A percentile compares a stretch with the other conserved stretches of the same genome.
Evolutionary conservation across 1,140 invertebrate species (phyloP).

Genomic region (Bombus cullumanus): DNA sequence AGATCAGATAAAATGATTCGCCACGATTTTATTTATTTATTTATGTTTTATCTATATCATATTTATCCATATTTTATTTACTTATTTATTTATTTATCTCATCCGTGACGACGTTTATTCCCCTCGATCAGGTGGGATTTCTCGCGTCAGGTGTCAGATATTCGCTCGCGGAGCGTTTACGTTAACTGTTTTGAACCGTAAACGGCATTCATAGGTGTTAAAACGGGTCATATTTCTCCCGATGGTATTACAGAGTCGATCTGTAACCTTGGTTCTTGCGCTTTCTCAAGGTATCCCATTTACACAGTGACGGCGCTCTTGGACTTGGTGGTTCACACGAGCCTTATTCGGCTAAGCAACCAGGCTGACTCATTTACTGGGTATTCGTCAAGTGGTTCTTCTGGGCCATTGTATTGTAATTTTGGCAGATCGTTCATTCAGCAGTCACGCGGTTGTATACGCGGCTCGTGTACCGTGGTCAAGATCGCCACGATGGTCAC

Average conservation of each 20-base stretch:
- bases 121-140: background rate
- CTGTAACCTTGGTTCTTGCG: background rate
- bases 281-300: slow-evolving; percentile 21
- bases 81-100: background rate
- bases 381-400: slow-evolving; percentile 72
- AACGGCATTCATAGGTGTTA: background rate
- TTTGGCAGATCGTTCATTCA: slow-evolving; percentile 73
- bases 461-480: slow-evolving; percentile 30
- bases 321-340: slow-evolving; percentile 68
- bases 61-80: background rate
- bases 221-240: background rate
- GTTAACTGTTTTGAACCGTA: background rate
- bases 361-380: slow-evolving; percentile 72
- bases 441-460: slow-evolving; percentile 48
- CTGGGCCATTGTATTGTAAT: slow-evolving; percentile 75
- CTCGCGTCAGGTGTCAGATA: background rate
- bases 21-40: background rate
- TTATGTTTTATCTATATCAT: too few relatives aligned
- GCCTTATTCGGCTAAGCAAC: slow-evolving; percentile 49
- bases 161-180: background rate
- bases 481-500: slow-evolving; percentile 25
- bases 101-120: background rate
- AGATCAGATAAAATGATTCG: too few relatives aligned
- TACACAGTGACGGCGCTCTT: background rate
- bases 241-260: background rate